Conservation (phyloP, 2,888 invertebrate species). For the Hetaerina titia region DNA sequence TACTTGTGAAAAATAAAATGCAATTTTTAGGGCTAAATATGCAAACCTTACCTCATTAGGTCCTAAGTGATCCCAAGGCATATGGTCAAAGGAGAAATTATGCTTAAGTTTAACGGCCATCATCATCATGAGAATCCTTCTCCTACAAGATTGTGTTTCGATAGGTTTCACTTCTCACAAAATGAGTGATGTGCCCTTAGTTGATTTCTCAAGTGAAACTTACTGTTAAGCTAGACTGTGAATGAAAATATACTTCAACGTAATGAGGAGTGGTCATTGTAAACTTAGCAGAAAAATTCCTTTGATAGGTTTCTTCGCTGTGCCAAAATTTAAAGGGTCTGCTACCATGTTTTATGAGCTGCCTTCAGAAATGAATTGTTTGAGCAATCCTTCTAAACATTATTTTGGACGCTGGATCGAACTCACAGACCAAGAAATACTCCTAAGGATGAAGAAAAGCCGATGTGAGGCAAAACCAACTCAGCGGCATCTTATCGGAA, state of each 20-base stretch:
- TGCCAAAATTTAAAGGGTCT: slow-evolving; percentile 9
- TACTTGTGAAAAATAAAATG: not conserved
- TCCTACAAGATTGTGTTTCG: too few relatives aligned
- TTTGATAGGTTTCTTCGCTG: not conserved
- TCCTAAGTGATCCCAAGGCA: too few relatives aligned
- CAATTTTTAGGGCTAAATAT: not conserved
- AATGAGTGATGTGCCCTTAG: too few relatives aligned
- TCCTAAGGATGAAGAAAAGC: not conserved
- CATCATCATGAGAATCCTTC: too few relatives aligned
- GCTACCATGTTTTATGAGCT: slow-evolving; percentile 30
- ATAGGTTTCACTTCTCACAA: too few relatives aligned
- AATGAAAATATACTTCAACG: not conserved
- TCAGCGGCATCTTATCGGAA: slow-evolving; percentile 6
- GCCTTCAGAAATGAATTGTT: slow-evolving; percentile 34
- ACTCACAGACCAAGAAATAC: not conserved
- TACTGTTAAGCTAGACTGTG: too few relatives aligned
- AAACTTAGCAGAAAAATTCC: not conserved
- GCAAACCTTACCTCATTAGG: too few relatives aligned
- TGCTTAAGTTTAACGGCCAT: too few relatives aligned
- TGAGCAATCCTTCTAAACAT: not conserved
- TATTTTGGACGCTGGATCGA: not conserved
- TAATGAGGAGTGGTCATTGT: not conserved
- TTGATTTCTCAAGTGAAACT: too few relatives aligned
- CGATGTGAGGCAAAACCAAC: not conserved
- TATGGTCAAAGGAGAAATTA: too few relatives aligned